Evolutionary conservation across 2,797 vertebrate genomes (phyloP).

Genomic region (Glossophaga mutica): DNA sequence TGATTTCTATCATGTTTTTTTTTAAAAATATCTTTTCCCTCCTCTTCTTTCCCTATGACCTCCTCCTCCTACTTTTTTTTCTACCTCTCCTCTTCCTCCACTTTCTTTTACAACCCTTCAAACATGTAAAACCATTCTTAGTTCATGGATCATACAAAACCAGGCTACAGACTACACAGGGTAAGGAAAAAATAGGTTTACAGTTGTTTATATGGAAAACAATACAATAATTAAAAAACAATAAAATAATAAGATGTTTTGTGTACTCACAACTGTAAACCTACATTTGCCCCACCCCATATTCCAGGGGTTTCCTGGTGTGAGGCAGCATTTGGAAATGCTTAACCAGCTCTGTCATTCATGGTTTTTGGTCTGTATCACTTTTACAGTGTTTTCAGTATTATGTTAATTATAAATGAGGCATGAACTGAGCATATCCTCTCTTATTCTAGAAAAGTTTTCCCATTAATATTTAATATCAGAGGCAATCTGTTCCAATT

Average conservation of each 20-base stretch:
- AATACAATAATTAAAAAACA: no score
- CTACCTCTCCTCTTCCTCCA: not conserved
- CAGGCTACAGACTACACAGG: not conserved
- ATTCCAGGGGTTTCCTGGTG: no score
- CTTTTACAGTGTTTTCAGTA: not conserved
- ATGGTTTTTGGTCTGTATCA: not conserved
- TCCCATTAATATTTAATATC: not conserved
- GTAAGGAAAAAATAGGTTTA: no score
- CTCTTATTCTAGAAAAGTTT: not conserved
- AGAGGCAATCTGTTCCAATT: not conserved
- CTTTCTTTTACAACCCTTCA: not conserved
- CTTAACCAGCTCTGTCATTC: not conserved
- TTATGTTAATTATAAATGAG: not conserved
- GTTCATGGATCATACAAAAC: not conserved
- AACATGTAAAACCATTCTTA: not conserved
- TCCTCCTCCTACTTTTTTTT: not conserved
- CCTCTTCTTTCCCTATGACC: not conserved
- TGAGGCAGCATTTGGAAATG: not conserved
- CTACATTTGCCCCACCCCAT: no score
- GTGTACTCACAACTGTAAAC: no score
- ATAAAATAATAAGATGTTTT: no score
- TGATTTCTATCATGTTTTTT: not conserved
- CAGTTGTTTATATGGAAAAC: no score
- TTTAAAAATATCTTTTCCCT: not conserved
- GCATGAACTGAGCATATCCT: not conserved